Base-by-base conservation (phyloP, 1,140 invertebrate genomes). In the Pseudomyrmex cubaensis region DNA sequence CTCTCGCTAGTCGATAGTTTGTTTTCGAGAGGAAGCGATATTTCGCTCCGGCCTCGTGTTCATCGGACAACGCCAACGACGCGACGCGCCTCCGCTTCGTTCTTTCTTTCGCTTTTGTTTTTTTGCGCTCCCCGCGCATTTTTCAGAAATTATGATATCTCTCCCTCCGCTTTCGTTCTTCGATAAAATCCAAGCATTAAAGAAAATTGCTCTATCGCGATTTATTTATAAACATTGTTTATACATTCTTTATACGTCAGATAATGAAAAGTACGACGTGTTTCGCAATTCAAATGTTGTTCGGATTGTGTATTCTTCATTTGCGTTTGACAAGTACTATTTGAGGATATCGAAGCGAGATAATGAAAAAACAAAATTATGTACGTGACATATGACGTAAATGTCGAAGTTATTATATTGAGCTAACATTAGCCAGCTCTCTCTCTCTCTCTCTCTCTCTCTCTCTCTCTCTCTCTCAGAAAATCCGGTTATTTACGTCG, bases 1-100 rank as follows among this genome's bases (percentile, higher is more conserved):
- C 59, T n/a, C 17, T 78, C 48, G 66, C 57, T 52, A 82, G 57
- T 74, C 78, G 78, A 82, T 73, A 62, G 78, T 82, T 64, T 75
- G 59, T 57, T 82, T 82, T 82, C 70, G 48, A 62, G 82, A 61
- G 63, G 48, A 62, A 62, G 57, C 52, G 59, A 70, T 82, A 69
- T 70, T 78, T 80, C 46, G 66, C 44, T 3, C 15, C 44, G 54
- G 54, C 46, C 22, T 20, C 15, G 35, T 20, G 22, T 61, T 35
- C 35, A 35, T 35, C 35, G 35, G 35, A 35, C 35, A 35, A 35
- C 52, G 52, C 15, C 75, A 25, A 35, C 10, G 54, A 48, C 52
- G 62, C 48, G n/a, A n/a, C n/a, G n/a, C 54, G 35, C 9, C 61
- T 52, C 12, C 9, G 22, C 48, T 61, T 9, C 17, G 44, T 78